Evolutionary conservation across 1,140 invertebrate genomes (phyloP).

Genomic region (Dendroctonus valens): DNA sequence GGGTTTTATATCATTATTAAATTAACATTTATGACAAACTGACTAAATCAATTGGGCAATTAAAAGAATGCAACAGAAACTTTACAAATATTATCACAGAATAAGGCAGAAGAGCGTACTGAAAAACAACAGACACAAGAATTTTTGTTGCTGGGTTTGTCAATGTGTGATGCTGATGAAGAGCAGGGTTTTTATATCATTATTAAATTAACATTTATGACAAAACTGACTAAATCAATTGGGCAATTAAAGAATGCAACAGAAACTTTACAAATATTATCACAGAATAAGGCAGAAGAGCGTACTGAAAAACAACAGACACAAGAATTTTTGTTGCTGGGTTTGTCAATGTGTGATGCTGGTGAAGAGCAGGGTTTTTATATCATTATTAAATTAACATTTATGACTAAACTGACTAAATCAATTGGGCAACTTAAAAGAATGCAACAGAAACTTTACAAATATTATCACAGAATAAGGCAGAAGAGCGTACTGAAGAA

Average conservation of each 20-base stretch:
- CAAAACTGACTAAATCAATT: too few species aligned
- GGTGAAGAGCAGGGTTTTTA: too few species aligned
- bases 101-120: conserved; percentile 1
- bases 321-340: too few species aligned
- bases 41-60: too few species aligned
- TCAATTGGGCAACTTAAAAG: not conserved
- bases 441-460: not conserved
- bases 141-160: too few species aligned
- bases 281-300: conserved; percentile 1
- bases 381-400: too few species aligned
- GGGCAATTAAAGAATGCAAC: not conserved
- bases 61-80: not conserved
- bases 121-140: not conserved
- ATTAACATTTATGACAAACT: too few species aligned
- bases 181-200: too few species aligned
- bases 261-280: not conserved
- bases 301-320: conserved; percentile 1
- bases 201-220: too few species aligned
- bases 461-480: not conserved
- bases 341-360: not conserved
- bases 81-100: not conserved
- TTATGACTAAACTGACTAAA: too few species aligned
- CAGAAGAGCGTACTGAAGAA: conserved; percentile 5
- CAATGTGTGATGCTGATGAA: not conserved
- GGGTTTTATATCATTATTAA: too few species aligned